Base-by-base conservation (phyloP, 2,888 invertebrate species). In the Malthinus seriepunctatus region DNA sequence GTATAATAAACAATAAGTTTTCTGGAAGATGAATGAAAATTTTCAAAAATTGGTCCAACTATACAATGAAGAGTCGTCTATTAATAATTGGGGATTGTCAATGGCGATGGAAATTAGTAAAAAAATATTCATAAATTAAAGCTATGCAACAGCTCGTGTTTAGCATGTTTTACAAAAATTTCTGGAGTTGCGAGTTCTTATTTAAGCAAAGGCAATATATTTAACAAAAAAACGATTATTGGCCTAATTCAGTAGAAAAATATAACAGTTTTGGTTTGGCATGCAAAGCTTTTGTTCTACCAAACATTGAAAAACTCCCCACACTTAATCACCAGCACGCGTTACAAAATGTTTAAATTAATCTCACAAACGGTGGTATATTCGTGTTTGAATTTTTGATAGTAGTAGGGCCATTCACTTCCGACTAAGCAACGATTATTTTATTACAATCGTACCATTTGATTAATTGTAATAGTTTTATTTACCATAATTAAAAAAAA, bases 311-410 rank as follows among this genome's bases (percentile, higher is more conserved):
- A 52, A 52, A 52, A 52, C 52, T 52, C 52, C 14, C 45, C 37
- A 11, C 45, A 45, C 35, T 52, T 46, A 52, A 52, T 52, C 52
- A 52, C 52, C 38, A 52, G 14, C 52, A 52, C 37, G 52, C 37
- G 46, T 37, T 45, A 52, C 52, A 52, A 52, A 52, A 46, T 45
- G 37, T 46, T 52, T 46, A 45, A 52, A 52, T 52, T 52, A 52
- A 52, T 52, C 52, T 52, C 37, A 32, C 34, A 46, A 46, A 52
- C 45, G 23, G 12, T 31, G 42, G 51, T 32, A 45, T 52, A 32
- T 46, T 37, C 44, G 35, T 52, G 51, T 51, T 51, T 42, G 14
- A 32, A 42, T 51, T 51, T 51, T 42, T 42, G 51, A 10, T 51
- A 42, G 42, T 6, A 10, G 23, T 23, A 23, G 23, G 23, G 11